These are phyloP conservation scores for Colletes latitarsis DNA, from an alignment of 1,140 invertebrate genomes.

Conservation along the genomic window DNA sequence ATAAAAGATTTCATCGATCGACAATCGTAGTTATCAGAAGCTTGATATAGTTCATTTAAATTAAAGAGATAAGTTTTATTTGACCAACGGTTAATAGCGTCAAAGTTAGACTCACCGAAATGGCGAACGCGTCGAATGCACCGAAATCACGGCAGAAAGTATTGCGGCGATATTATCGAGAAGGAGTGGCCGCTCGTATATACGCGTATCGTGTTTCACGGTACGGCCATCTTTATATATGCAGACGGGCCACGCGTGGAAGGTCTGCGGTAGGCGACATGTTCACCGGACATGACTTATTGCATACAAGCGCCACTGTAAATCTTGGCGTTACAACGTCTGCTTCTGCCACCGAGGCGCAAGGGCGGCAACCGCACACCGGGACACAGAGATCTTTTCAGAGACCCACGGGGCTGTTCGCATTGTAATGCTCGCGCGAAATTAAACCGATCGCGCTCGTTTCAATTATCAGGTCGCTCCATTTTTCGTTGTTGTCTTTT, in stretches of 20 bases:
- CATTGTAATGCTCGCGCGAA: neutral
- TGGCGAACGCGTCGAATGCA: conserved; percentile 25
- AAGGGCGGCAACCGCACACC: conserved; percentile 50
- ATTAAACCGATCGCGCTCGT: conserved; percentile 9
- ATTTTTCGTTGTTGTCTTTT: too few relatives aligned
- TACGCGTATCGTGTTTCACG: conserved; percentile 74
- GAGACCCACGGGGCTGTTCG: conserved; percentile 22
- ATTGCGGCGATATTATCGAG: conserved; percentile 73
- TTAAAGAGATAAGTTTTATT: too few relatives aligned
- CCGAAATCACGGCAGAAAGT: conserved; percentile 59
- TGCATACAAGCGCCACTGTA: conserved; percentile 77
- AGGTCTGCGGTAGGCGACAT: conserved; percentile 74
- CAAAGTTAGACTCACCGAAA: neutral
- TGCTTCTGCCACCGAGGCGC: conserved; percentile 53
- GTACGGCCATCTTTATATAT: conserved; percentile 66
- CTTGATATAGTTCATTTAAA: too few relatives aligned
- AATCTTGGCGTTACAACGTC: conserved; percentile 68
- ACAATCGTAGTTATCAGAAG: too few relatives aligned
- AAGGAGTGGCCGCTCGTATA: conserved; percentile 68
- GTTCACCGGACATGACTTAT: conserved; percentile 76
- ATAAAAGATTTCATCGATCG: too few relatives aligned
- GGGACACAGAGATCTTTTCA: conserved; percentile 36
- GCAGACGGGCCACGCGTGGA: conserved; percentile 65
- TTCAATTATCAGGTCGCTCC: conserved; percentile 8
- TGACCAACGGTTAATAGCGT: too few relatives aligned